A percentile compares a stretch with the other conserved stretches of the same genome.
phyloP scores from a whole-genome alignment of 2,113 vertebrate species.

The Alectura lathami region DNA sequence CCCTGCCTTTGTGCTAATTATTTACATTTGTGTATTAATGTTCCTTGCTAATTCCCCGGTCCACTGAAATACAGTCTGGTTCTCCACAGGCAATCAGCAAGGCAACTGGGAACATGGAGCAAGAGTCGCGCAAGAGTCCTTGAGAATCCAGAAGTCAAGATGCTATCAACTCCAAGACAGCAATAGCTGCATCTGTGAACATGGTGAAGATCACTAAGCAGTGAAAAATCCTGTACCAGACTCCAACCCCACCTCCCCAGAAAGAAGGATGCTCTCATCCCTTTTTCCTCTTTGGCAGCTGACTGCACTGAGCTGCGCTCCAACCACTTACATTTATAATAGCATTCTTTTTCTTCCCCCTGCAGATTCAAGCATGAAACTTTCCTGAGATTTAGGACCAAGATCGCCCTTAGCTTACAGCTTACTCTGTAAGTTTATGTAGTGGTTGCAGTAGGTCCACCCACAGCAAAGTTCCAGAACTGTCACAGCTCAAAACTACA shows the following conservation, averaged over 20 bases:
- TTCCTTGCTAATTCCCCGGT: background rate
- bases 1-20: fast-evolving
- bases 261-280: background rate
- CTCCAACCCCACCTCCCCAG: background rate
- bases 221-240: background rate
- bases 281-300: background rate
- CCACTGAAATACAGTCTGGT: background rate
- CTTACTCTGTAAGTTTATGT: background rate
- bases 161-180: background rate
- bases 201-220: slow-evolving; percentile 8
- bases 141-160: background rate
- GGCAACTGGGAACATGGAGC: background rate
- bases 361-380: fast-evolving
- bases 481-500: background rate
- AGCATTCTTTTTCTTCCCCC: background rate
- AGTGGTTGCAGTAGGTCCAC: background rate
- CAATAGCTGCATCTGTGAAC: background rate
- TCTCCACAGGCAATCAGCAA: background rate
- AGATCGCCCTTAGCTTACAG: background rate
- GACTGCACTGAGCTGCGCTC: background rate
- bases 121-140: background rate
- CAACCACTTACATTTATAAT: background rate
- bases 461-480: background rate
- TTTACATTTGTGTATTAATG: background rate
- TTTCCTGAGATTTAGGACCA: background rate